Percentiles rank a stretch among this genome's conserved stretches.
Conservation (phyloP, 2,113 vertebrate genomes). For the Condylura cristata region DNA sequence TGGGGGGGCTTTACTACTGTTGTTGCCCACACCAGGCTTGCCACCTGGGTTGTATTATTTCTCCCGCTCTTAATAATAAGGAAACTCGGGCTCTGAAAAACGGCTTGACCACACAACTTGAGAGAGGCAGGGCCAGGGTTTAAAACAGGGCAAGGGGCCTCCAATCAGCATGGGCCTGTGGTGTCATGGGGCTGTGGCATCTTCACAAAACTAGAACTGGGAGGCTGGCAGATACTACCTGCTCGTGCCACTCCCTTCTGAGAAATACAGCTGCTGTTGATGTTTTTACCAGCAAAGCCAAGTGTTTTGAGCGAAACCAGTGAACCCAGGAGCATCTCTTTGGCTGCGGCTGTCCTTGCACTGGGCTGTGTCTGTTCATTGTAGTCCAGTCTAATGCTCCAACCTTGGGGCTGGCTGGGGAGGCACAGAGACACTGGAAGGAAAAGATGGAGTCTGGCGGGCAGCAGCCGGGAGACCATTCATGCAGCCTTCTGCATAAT, state of each 20-base stretch:
- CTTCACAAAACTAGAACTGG: neutral
- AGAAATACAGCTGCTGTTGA: neutral
- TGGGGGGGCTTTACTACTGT: neutral
- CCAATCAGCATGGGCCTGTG: neutral
- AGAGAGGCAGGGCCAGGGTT: neutral
- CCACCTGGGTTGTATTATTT: neutral
- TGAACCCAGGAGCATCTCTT: neutral
- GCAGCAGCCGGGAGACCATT: neutral
- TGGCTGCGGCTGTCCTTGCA: neutral
- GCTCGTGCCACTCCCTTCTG: neutral
- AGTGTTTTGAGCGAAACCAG: neutral
- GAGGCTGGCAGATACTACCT: neutral
- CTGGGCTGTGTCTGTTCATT: neutral
- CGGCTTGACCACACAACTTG: neutral
- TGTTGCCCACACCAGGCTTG: neutral
- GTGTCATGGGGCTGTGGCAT: too few species aligned
- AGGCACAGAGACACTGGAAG: neutral
- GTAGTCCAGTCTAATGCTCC: neutral
- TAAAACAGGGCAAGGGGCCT: neutral
- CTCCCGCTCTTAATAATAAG: neutral
- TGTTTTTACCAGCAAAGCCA: neutral
- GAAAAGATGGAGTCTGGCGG: neutral
- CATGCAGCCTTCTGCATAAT: neutral
- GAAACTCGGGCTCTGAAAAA: neutral
- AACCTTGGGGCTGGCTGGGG: neutral